Conservation (phyloP, 2,888 invertebrate species). For the Acleris cristana region DNA sequence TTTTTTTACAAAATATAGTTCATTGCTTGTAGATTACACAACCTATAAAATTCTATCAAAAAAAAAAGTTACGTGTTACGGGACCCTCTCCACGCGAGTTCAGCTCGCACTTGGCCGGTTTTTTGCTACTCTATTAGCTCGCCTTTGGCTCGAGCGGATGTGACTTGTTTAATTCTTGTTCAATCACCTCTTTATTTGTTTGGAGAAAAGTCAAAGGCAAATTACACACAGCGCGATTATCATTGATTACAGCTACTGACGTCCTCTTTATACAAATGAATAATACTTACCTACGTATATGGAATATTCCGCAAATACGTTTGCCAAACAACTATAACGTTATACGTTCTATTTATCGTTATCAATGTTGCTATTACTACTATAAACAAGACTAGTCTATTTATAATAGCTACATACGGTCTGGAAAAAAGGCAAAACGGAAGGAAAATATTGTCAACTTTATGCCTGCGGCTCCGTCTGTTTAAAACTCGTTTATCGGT, state of each 20-base stretch:
- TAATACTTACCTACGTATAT: constrained; percentile 22
- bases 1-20: no score
- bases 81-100: no score
- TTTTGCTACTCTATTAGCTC: no score
- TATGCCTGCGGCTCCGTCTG: no score
- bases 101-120: no score
- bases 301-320: constrained; percentile 61
- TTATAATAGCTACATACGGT: constrained; percentile 43
- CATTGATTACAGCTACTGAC: constrained; percentile 9
- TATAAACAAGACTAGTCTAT: constrained; percentile 44
- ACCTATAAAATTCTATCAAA: no score
- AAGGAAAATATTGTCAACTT: not conserved
- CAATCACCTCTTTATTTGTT: constrained; percentile 4
- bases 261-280: constrained; percentile 32
- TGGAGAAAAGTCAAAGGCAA: constrained; percentile 16
- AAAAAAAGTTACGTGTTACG: no score
- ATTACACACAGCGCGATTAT: constrained; percentile 7
- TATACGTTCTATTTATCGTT: constrained; percentile 50
- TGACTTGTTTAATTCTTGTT: no score
- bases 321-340: constrained; percentile 54
- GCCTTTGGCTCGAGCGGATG: no score
- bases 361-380: constrained; percentile 38
- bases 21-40: no score
- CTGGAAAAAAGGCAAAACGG: constrained; percentile 33
- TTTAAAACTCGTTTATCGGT: no score